Base-by-base conservation (phyloP, 2,113 vertebrate species). In the Blennius ocellaris region DNA sequence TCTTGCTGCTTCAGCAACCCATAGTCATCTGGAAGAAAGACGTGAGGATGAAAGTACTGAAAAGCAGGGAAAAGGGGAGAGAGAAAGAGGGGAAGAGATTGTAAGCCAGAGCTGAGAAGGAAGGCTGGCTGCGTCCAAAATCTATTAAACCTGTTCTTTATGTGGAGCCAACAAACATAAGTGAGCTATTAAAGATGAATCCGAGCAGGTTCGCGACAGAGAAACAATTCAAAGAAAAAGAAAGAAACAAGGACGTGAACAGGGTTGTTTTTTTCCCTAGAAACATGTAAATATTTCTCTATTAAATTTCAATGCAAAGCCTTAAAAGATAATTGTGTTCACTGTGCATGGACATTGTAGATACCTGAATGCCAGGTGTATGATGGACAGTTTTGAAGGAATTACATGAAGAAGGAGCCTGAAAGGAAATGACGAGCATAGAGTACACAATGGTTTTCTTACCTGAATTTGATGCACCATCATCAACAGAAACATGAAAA, bases 81-180 rank as follows among this genome's bases (percentile, higher is more conserved):
- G 17, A 54, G 50, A 71, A 52, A 69, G 50, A 79, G 16, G 86
- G 21, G 51, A 76, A 62, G 69, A 47, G 54, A 60, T 66, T 67
- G 64, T 41, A 71, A 57, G 52, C 16, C 67, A 69, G 68, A 76
- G 43, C 62, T 73, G 61, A 69, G 68, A 38, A 65, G 72, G 64
- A 60, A 76, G 73, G 64, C 65, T 51, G 54, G 45, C 67, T 41
- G 69, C 11, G 0, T 80, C 76, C 86, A 92, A 76, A 76, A 73
- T 72, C 78, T 86, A 80, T 86, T 87, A 83, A 90, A 88, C 76
- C 21, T 15, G 37, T 76, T 87, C 62, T 87, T 86, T 71, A 86
- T 90, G 80, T 83, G 69, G 51, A 53, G 87, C 85, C 84, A 87
- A 82, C 69, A 83, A 82, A 83, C 57, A 77, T 69, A 87, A 82